Percentiles rank a stretch among this genome's conserved stretches.
These are phyloP conservation scores for Andrena minutula DNA, from an alignment of 2,888 invertebrate genomes.

Conservation along the genomic window DNA sequence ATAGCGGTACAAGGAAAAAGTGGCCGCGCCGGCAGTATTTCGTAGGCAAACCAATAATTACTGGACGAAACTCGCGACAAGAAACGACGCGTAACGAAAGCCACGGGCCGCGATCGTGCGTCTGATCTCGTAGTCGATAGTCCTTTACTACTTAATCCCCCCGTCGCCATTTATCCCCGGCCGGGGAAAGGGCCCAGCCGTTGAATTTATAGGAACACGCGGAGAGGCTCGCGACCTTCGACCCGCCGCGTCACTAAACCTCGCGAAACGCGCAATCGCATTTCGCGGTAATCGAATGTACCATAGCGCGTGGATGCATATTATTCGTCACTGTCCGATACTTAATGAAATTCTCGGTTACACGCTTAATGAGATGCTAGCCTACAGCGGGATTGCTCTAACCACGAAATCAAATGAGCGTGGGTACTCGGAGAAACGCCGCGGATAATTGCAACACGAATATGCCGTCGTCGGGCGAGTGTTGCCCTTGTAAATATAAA, in stretches of 20 bases:
- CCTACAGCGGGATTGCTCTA: no score
- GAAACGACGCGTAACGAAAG: conserved; percentile 41
- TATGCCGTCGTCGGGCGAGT: no score
- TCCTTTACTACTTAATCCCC: conserved; percentile 60
- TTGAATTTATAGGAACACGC: conserved; percentile 59
- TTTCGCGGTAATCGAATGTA: conserved; percentile 46
- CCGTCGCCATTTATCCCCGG: conserved; percentile 24
- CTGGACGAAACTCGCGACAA: conserved; percentile 25
- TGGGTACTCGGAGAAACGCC: no score
- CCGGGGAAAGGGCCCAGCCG: conserved; percentile 12
- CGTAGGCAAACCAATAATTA: conserved; percentile 23
- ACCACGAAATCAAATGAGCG: no score
- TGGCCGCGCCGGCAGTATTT: background rate
- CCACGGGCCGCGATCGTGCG: conserved; percentile 35
- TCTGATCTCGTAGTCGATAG: conserved; percentile 53
- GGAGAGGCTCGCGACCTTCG: conserved; percentile 56
- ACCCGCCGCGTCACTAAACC: conserved; percentile 58
- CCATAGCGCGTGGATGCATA: background rate
- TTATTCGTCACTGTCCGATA: conserved; percentile 13
- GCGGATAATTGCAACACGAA: no score
- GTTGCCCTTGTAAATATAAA: no score
- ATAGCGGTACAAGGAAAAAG: background rate
- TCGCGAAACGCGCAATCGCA: conserved; percentile 30
- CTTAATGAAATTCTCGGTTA: conserved; percentile 6
- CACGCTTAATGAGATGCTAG: background rate